A percentile compares a stretch with the other conserved stretches of the same genome.
phyloP scores from a whole-genome alignment of 2,888 invertebrate species.

The Aricia artaxerxes region DNA sequence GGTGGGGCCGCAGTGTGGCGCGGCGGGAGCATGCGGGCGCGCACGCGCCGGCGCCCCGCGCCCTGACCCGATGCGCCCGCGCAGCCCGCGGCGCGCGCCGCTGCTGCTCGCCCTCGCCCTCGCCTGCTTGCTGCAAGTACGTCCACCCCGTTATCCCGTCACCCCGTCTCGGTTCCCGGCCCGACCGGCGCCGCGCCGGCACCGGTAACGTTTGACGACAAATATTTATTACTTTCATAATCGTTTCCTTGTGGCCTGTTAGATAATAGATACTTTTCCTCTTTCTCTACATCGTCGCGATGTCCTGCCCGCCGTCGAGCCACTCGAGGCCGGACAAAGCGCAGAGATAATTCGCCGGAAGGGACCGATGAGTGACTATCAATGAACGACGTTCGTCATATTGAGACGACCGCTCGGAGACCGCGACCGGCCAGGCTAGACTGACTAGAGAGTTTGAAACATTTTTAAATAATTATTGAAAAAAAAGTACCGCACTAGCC shows the following conservation, averaged over 20 bases:
- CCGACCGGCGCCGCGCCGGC: neutral
- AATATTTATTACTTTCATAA: neutral
- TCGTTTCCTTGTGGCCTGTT: neutral
- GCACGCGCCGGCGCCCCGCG: slow-evolving; percentile 54
- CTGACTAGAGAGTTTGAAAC: too few species aligned
- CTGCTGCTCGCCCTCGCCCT: slow-evolving; percentile 70
- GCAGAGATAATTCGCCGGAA: slow-evolving; percentile 12
- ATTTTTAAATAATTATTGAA: too few species aligned
- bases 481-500: too few species aligned
- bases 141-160: slow-evolving; percentile 41
- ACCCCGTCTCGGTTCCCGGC: neutral
- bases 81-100: slow-evolving; percentile 66
- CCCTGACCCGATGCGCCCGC: slow-evolving; percentile 63
- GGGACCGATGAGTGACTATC: neutral
- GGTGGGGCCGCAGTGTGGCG: slow-evolving; percentile 45
- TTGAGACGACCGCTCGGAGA: neutral
- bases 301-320: neutral
- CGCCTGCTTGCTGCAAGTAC: slow-evolving; percentile 69
- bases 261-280: neutral
- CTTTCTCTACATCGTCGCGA: neutral
- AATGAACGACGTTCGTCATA: neutral
- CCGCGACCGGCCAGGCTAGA: neutral
- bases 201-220: neutral
- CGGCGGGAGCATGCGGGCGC: slow-evolving; percentile 54
- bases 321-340: neutral